Evolutionary conservation across 2,113 vertebrate genomes (phyloP).

Genomic region (Mohoua ochrocephala): DNA sequence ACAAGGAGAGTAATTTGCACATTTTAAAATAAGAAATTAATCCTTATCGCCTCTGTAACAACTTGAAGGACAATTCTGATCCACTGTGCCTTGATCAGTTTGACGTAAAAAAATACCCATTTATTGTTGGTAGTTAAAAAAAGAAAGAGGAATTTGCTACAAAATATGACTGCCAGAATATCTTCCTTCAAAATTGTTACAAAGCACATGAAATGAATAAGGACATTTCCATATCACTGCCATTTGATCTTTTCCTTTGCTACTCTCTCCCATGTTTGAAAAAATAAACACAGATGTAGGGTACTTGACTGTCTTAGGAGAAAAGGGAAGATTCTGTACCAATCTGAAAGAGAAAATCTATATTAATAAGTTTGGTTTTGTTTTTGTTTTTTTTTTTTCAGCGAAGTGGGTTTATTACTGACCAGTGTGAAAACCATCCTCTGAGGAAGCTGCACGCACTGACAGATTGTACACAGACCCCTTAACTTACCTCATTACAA

Average conservation of each 20-base stretch:
- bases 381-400: no score
- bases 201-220: background rate
- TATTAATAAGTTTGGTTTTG: background rate
- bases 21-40: conserved; percentile 70
- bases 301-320: background rate
- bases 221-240: background rate
- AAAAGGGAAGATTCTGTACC: background rate
- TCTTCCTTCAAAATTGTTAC: background rate
- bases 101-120: conserved; percentile 4
- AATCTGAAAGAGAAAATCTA: background rate
- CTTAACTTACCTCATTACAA: conserved; percentile 9
- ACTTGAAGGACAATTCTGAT: conserved; percentile 28
- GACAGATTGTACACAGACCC: background rate
- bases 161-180: background rate
- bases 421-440: background rate
- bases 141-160: background rate
- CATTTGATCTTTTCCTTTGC: background rate
- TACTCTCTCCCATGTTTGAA: background rate
- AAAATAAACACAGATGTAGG: background rate
- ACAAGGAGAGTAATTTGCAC: conserved; percentile 58
- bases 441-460: background rate
- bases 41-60: conserved; percentile 12
- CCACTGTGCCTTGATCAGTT: conserved; percentile 35
- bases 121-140: conserved; percentile 40
- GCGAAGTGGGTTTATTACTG: background rate